Evolutionary conservation across 1,140 invertebrate genomes (phyloP), one percentile per base, ranked within the genome.

Genomic region (Microplitis mediator): DNA sequence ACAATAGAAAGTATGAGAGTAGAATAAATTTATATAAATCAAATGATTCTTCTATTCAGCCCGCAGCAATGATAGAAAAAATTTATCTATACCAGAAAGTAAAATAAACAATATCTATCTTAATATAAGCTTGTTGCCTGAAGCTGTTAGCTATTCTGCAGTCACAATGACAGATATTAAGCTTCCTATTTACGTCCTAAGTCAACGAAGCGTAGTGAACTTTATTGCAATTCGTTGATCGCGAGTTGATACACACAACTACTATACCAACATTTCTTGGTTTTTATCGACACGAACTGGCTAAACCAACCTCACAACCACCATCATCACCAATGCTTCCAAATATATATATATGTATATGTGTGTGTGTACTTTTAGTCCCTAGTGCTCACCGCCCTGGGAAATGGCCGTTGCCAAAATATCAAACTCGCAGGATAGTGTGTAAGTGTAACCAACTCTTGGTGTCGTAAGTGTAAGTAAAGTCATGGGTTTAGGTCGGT

Each of bases 141-240:
- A 67, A 64, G 70, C 63, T 58, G 65, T 51, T 72, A 60, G 52
- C 64, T 52, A 58, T 65, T 71, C 70, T 67, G 35, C 66, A 58
- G 72, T 71, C 76, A 77, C 76, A 77, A 74, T 77, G 76, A 77
- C 74, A 77, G 76, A 77, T 77, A 77, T 77, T 77, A 77, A 77
- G 74, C 76, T 74, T 77, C 74, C 74, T 75, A 75, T 77, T 77
- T 77, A 75, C 76, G 74, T 75, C 72, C 74, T 77, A 73, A 75
- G 76, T 77, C 72, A 77, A 77, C 76, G 73, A 68, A 75, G 62
- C 76, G 66, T 75, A 66, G 65, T 74, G 68, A 74, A 63, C 73
- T 77, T 77, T 77, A 77, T 77, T 77, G 76, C 72, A 45, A 45
- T 45, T 63, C 14, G 60, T 35, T 23, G 61, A 23, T 66, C 66